Evolutionary conservation across 1,140 invertebrate species (phyloP), one percentile per base, ranked within the genome.

Genomic region (Drosophila kohkoa): DNA sequence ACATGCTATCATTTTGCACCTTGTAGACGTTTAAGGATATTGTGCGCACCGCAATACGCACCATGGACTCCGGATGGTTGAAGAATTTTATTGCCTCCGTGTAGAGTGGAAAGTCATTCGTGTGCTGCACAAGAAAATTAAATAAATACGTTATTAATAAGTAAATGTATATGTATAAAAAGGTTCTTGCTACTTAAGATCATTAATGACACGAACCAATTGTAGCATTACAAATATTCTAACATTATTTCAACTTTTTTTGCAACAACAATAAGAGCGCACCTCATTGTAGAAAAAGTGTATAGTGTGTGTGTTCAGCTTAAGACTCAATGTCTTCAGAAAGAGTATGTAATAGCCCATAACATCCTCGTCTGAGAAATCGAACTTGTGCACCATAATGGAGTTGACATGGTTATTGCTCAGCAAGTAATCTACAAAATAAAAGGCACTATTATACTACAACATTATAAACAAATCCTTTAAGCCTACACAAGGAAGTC

Each of bases 261-360:
- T 25, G 20, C 20, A 38, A 38, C 8, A 3, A 0, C 30, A 8
- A 0, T 11, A 2, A 30, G 2, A 0, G 28, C 57, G 25, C 49
- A 91, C 91, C 81, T 99, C 99, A 94, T 99, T 99, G 93, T 99
- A 99, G 93, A 99, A 99, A 93, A 99, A 99, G 92, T 99, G 98
- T 90, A 99, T 99, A 2, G 99, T 99, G 92, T 99, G 98, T 74
- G 96, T 95, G 94, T 99, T 99, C n/a, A 99, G 93, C 94, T 99
- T 99, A 43, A 99, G 94, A 77, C 99, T 99, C 13, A 99, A 94
- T 0, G 99, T 99, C 93, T 99, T 99, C 63, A 99, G 93, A 93
- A 99, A 99, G 51, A 99, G 99, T 92, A 99, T 99, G 93, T 99
- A 99, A 93, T 99, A 99, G 4, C 99, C 99, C 98, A 99, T 99